Evolutionary conservation across 2,113 vertebrate species (phyloP).

Genomic region (Gorsachius goisagi): DNA sequence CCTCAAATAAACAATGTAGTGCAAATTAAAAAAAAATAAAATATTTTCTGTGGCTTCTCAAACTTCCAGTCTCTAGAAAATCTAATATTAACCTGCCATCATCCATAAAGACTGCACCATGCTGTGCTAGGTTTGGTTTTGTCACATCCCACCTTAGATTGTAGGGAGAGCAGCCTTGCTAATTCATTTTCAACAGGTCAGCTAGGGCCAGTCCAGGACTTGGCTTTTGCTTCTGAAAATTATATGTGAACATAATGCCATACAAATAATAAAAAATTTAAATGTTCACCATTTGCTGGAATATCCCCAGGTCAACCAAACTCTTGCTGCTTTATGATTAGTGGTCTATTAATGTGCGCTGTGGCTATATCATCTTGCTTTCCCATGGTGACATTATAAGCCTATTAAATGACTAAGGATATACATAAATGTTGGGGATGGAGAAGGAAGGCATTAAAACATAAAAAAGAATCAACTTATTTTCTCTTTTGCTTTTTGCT

Average conservation of each 20-base stretch:
- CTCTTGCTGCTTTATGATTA: conserved; percentile 37
- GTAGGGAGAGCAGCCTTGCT: background rate
- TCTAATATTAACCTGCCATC: background rate
- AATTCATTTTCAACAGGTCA: conserved; percentile 35
- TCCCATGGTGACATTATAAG: conserved; percentile 36
- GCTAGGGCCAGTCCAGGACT: background rate
- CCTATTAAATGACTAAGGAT: conserved; percentile 29
- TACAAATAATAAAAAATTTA: conserved; percentile 22
- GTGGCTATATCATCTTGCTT: background rate
- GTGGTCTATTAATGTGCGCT: conserved; percentile 28
- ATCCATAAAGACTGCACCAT: background rate
- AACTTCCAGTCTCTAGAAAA: background rate
- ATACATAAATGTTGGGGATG: background rate
- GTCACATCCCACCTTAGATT: background rate
- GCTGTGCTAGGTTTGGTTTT: conserved; percentile 26
- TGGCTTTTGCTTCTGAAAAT: conserved; percentile 25
- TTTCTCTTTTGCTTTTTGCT: background rate
- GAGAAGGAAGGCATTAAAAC: background rate
- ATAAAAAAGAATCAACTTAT: background rate
- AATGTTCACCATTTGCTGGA: conserved; percentile 20
- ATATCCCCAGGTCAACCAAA: conserved; percentile 43
- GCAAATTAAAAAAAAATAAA: background rate
- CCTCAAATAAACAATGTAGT: background rate
- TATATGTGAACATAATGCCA: background rate
- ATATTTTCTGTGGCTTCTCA: background rate